phyloP scores from a whole-genome alignment of 30 jellyfish, hydroid and myxozoan genomes.

The Pseudorhiza aurosa region DNA sequence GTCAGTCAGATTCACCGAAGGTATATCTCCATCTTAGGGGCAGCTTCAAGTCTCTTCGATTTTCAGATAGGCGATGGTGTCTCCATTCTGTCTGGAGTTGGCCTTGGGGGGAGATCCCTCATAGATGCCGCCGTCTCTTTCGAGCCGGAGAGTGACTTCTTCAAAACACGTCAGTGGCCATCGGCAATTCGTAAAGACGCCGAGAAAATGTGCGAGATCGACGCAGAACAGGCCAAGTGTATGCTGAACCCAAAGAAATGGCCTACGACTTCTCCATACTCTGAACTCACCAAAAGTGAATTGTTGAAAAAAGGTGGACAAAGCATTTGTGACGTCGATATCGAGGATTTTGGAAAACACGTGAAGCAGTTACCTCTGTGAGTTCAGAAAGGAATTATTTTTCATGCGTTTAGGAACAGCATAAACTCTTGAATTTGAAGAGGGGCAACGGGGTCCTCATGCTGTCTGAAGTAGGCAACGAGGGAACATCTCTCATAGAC shows the following conservation, averaged over 20 bases:
- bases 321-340: slow-evolving; percentile 4
- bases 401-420: too few relatives aligned
- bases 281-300: neutral
- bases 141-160: slow-evolving; percentile 18
- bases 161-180: slow-evolving; percentile 39
- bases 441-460: too few relatives aligned
- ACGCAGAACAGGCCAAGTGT: slow-evolving; percentile 5
- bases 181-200: slow-evolving; percentile 11
- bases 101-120: slow-evolving; percentile 71
- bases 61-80: slow-evolving; percentile 11
- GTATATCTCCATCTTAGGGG: too few relatives aligned
- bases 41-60: slow-evolving; percentile 16
- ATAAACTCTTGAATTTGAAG: too few relatives aligned
- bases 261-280: slow-evolving; percentile 20
- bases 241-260: slow-evolving; percentile 16
- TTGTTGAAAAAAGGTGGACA: slow-evolving; percentile 17
- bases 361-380: slow-evolving; percentile 46
- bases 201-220: slow-evolving; percentile 7
- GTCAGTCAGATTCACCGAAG: too few relatives aligned
- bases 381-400: neutral
- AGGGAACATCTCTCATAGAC: too few relatives aligned
- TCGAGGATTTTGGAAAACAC: slow-evolving; percentile 43
- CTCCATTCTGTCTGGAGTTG: slow-evolving; percentile 27
- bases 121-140: slow-evolving; percentile 29
- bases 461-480: too few relatives aligned